phyloP scores from a whole-genome alignment of 1,140 invertebrate species.

The Eriocheir sinensis region DNA sequence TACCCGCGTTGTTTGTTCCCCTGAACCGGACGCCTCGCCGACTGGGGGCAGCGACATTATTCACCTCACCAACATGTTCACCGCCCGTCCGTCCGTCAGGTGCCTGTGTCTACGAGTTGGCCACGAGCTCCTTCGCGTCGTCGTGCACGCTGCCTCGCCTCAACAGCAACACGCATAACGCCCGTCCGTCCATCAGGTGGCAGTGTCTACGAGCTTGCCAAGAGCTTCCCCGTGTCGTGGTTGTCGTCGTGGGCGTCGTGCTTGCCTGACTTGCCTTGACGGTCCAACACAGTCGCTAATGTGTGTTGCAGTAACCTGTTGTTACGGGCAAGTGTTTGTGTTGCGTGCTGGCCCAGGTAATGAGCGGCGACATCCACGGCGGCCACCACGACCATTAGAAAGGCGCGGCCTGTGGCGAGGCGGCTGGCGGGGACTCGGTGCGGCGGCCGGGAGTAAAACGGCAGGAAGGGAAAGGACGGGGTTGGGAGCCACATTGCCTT shows the following conservation, averaged over 20 bases:
- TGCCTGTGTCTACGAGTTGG: too few species aligned
- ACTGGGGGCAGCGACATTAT: too few species aligned
- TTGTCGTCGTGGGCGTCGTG: not conserved
- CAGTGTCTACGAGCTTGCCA: too few species aligned
- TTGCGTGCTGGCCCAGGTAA: not conserved
- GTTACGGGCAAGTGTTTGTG: not conserved
- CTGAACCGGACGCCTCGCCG: not conserved
- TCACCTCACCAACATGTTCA: not conserved
- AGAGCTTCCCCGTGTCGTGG: too few species aligned
- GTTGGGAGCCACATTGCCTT: not conserved
- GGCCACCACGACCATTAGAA: not conserved
- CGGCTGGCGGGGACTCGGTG: not conserved
- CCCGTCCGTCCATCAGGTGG: too few species aligned
- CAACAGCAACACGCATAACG: too few species aligned
- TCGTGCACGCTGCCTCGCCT: too few species aligned
- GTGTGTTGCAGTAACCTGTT: not conserved
- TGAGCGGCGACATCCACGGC: not conserved
- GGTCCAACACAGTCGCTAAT: not conserved
- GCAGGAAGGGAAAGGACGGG: not conserved
- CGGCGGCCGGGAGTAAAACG: not conserved
- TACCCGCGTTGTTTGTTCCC: not conserved
- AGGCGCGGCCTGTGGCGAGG: not conserved
- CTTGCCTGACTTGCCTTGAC: not conserved
- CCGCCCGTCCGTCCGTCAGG: not conserved
- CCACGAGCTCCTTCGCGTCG: too few species aligned